Evolutionary conservation across 2,113 vertebrate genomes (phyloP), one percentile per base, ranked within the genome.

Genomic region (Entelurus aequoreus): DNA sequence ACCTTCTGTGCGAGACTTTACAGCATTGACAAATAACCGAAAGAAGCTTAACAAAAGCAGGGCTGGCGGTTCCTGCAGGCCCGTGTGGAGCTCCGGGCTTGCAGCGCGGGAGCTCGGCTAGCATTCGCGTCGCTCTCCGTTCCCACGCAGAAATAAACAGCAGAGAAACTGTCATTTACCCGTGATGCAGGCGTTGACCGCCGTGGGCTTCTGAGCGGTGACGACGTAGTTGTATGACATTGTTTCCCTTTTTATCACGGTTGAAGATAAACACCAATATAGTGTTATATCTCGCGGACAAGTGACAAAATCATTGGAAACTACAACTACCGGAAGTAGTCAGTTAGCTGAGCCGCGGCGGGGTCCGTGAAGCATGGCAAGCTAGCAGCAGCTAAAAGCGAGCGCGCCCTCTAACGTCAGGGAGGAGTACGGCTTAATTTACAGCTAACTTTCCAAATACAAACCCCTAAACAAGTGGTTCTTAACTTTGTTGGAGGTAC

Each of bases 171-270:
- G 35, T 40, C 38, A 28, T 89, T 90, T 89, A 98, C 95, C 95
- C 60, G 95, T 98, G 72, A 98, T 92, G 78, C 95, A 98, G 83
- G 93, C 94, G 81, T 97, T 98, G 63, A 98, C 95, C 5, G 95
- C 95, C 42, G 95, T 97, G 21, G 95, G 95, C 62, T 98, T 98
- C 90, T 98, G 95, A 6, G 95, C 95, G 54, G 95, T 97, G 57
- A 97, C 95, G 68, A 98, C 95, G 89, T 98, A 98, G 82, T 98
- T 98, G 86, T 97, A 98, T 49, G 96, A 98, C 96, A 98, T 98
- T 42, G 78, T 81, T 12, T 56, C 82, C 74, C 35, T 80, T 81
- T 12, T 28, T 54, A 84, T 72, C 35, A 70, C 55, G 62, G 76
- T 19, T 70, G 71, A 72, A 82, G 47, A 79, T 70, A 83, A 87